Percentiles rank a stretch among this genome's conserved stretches.
Evolutionary conservation across 2,888 invertebrate species (phyloP).

Genomic region (Steinernema carpocapsae): DNA sequence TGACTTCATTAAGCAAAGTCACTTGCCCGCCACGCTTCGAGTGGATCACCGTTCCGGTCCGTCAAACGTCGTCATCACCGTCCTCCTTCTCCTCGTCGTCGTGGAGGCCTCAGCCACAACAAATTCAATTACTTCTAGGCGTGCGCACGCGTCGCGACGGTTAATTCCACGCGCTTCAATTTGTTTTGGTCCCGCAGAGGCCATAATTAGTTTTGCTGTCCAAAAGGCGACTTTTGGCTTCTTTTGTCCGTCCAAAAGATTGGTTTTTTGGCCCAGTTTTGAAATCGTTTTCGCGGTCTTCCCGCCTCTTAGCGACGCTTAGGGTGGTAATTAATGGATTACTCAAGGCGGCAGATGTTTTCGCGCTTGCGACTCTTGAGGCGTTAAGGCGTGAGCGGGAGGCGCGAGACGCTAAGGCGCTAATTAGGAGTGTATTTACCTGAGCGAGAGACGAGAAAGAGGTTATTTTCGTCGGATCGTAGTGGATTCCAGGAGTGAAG

Average conservation of each 20-base stretch:
- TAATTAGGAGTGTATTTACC: neutral
- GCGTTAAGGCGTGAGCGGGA: neutral
- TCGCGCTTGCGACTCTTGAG: neutral
- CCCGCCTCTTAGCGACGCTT: no score
- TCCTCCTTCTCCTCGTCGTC: no score
- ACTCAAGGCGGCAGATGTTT: slow-evolving; percentile 14
- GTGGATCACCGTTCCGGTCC: neutral
- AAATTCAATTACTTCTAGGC: slow-evolving; percentile 11
- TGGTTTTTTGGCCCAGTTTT: no score
- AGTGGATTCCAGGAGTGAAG: neutral
- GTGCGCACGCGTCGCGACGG: no score
- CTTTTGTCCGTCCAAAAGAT: no score
- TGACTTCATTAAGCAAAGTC: neutral
- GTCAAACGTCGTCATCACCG: neutral
- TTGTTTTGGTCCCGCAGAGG: neutral
- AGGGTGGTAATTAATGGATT: slow-evolving; percentile 27
- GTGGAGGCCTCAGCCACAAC: neutral
- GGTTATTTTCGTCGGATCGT: neutral
- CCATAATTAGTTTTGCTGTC: slow-evolving; percentile 24
- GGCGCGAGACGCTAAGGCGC: neutral
- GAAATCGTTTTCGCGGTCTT: no score
- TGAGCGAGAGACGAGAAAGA: neutral
- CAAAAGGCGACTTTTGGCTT: no score
- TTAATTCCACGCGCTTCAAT: no score
- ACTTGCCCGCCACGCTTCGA: neutral